These are phyloP conservation scores for Danaus chrysippus DNA, from an alignment of 2,888 invertebrate genomes.

Conservation along the genomic window DNA sequence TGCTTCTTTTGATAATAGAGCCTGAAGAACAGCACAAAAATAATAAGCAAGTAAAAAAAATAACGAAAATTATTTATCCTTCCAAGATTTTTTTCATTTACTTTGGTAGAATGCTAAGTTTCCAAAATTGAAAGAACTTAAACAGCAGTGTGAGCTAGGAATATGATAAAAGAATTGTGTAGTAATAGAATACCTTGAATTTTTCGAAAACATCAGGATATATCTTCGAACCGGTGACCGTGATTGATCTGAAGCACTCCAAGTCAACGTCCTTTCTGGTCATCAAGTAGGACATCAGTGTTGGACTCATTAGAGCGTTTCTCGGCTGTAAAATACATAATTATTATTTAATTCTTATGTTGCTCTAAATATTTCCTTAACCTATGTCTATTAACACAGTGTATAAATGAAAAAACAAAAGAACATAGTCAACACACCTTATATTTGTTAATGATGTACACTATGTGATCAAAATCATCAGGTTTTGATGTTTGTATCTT, in stretches of 20 bases:
- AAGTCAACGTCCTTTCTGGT: conserved; percentile 50
- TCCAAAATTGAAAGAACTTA: too few relatives aligned
- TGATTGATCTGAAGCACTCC: conserved; percentile 44
- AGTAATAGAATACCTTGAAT: conserved; percentile 40
- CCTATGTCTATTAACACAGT: not conserved
- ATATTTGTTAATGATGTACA: conserved; percentile 60
- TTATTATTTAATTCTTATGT: not conserved
- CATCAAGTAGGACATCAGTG: conserved; percentile 38
- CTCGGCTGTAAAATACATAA: conserved; percentile 46
- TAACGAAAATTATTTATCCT: not conserved
- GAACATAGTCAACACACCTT: conserved; percentile 41
- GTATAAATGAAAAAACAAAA: conserved; percentile 2
- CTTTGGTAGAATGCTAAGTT: too few relatives aligned
- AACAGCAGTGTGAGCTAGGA: too few relatives aligned
- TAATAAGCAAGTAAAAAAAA: not conserved
- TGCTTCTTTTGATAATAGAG: conserved; percentile 37
- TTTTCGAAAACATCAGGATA: conserved; percentile 38
- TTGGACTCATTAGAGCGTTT: conserved; percentile 37
- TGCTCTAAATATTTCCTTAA: not conserved
- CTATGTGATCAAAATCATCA: conserved; percentile 44
- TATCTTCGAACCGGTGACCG: conserved; percentile 46
- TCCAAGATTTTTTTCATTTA: too few relatives aligned
- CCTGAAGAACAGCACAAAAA: conserved; percentile 36
- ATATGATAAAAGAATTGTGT: not conserved
- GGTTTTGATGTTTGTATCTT: conserved; percentile 52